These are phyloP conservation scores for Anthoptus insignis DNA, from an alignment of 2,888 invertebrate species.

Conservation along the genomic window DNA sequence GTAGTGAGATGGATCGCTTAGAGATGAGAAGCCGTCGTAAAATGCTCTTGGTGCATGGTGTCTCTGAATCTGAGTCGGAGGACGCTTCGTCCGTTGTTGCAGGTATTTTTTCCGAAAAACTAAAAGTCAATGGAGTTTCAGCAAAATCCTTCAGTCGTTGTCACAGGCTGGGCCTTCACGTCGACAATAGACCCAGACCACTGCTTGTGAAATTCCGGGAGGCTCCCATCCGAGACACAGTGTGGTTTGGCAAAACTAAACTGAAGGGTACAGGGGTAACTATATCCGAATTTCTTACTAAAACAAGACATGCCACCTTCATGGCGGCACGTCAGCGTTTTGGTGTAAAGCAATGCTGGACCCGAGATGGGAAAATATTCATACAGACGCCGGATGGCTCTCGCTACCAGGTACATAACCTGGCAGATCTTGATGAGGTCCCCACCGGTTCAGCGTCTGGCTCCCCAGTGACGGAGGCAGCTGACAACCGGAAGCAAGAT, in stretches of 20 bases:
- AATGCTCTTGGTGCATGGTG: too few relatives aligned
- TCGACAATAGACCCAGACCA: neutral
- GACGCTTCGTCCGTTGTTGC: too few relatives aligned
- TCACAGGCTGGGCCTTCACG: neutral
- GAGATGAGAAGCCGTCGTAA: too few relatives aligned
- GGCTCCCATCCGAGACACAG: neutral
- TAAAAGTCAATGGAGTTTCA: too few relatives aligned
- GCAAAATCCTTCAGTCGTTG: too few relatives aligned
- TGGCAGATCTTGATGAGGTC: neutral
- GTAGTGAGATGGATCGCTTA: too few relatives aligned
- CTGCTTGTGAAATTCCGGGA: neutral
- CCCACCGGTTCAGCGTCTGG: neutral
- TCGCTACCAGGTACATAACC: neutral
- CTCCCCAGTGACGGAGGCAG: neutral
- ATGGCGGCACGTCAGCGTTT: neutral
- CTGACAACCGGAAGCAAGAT: neutral
- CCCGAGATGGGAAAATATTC: neutral
- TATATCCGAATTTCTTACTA: neutral
- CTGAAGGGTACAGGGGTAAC: neutral
- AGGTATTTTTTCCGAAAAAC: too few relatives aligned
- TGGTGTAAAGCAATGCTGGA: neutral
- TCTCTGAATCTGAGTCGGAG: too few relatives aligned
- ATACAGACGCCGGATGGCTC: neutral
- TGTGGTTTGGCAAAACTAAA: neutral
- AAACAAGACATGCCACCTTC: neutral